Evolutionary conservation across 2,888 invertebrate species (phyloP), one percentile per base, ranked within the genome.

Genomic region (Drosophila robusta): DNA sequence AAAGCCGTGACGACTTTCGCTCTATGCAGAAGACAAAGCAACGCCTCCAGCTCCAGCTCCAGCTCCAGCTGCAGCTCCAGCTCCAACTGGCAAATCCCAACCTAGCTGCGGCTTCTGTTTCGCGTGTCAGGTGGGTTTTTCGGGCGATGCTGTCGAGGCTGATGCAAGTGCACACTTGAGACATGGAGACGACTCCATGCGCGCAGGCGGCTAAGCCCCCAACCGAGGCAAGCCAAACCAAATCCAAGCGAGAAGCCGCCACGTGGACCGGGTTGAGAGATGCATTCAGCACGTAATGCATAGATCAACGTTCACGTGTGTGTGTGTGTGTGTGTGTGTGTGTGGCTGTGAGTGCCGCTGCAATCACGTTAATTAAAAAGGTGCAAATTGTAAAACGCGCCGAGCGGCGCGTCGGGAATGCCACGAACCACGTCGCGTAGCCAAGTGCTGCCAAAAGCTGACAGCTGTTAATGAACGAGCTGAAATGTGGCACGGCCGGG

Each of bases 331-430:
- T 54, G 42, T 39, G 34, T 49, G 29, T 36, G 24, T 61, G 45
- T 57, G 70, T 52, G 50, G 45, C 51, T 65, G 55, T 45, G 64
- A 62, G 78, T 81, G 68, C 64, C 49, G 77, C 77, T 87, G 90
- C 90, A 90, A 90, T 90, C 90, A 89, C 89, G 87, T 90, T 90
- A 90, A 90, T 90, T 90, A 90, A 90, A 90, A 90, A 90, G 90
- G 90, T 90, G 90, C 90, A 90, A 90, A 90, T 90, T 90, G 89
- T 90, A 90, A 85, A 90, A 89, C 73, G 88, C 84, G 85, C 61
- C 66, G 57, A 61, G 70, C 49, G 51, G 83, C 74, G 78, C 75
- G 75, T 70, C 63, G 78, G 81, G 80, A 75, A 80, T 75, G 80
- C 82, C 79, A 56, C 70, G 74, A 75, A 44, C 49, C 58, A 55